phyloP scores from a whole-genome alignment of 2,113 vertebrate species.

The Philantomba maxwellii region DNA sequence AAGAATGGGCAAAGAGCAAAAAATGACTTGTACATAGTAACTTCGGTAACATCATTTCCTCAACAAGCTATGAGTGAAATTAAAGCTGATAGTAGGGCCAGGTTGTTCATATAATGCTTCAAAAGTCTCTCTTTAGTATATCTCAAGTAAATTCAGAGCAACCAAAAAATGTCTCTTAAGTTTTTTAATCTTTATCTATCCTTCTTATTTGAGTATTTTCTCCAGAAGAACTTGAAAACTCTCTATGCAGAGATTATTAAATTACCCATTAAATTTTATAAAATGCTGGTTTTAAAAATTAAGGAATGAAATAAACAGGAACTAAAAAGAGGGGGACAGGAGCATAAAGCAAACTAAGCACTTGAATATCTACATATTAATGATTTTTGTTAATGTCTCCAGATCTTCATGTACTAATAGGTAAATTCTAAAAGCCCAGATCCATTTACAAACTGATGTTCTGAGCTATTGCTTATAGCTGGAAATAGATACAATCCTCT shows the following conservation, averaged over 20 bases:
- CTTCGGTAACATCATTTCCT: not conserved
- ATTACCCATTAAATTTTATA: not conserved
- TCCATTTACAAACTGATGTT: not conserved
- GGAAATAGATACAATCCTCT: not conserved
- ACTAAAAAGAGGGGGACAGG: not conserved
- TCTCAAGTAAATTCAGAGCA: not conserved
- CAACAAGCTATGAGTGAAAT: not conserved
- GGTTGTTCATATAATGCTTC: not conserved
- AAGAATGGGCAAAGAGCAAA: not conserved
- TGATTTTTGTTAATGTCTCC: not conserved
- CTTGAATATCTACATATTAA: not conserved
- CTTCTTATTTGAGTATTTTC: not conserved
- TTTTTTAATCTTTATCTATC: not conserved
- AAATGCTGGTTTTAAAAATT: not conserved
- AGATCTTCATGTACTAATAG: not conserved
- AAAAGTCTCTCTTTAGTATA: not conserved
- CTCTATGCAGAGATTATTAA: not conserved
- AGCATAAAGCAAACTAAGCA: not conserved
- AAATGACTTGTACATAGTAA: not conserved
- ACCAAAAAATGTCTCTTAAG: not conserved
- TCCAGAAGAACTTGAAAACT: slow-evolving; percentile 18
- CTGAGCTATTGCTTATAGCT: not conserved
- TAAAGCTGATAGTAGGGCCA: not conserved
- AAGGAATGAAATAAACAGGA: not conserved
- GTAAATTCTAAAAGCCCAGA: not conserved